phyloP scores from a whole-genome alignment of 2,113 vertebrate species.

The Brienomyrus brachyistius region DNA sequence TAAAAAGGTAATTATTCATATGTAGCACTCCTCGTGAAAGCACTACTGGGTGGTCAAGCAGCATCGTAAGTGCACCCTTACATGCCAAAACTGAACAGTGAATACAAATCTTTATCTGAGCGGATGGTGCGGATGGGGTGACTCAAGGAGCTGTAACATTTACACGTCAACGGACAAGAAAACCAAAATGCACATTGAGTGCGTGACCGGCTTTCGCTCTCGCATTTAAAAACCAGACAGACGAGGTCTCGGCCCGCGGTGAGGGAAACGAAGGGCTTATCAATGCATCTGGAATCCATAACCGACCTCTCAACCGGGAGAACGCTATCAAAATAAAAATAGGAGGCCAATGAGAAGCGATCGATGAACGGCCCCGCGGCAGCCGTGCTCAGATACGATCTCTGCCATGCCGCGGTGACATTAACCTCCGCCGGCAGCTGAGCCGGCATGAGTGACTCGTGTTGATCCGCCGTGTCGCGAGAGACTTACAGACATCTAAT shows the following conservation, averaged over 20 bases:
- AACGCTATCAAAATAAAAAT: not conserved
- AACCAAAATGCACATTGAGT: not conserved
- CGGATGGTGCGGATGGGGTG: not conserved
- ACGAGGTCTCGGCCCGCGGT: not conserved
- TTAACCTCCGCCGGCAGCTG: not conserved
- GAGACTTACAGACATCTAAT: conserved; percentile 20
- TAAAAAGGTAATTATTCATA: not conserved
- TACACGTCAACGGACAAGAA: not conserved
- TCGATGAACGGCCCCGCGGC: not conserved
- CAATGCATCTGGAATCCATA: not conserved
- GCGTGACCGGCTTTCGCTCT: not conserved
- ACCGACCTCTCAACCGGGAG: not conserved
- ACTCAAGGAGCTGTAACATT: not conserved
- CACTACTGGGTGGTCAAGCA: not conserved
- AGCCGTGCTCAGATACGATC: not conserved
- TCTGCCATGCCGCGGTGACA: not conserved
- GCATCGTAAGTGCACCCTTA: not conserved
- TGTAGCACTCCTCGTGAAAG: not conserved
- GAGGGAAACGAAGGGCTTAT: not conserved
- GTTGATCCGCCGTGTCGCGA: not conserved
- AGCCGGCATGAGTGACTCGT: not conserved
- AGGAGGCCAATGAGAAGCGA: not conserved
- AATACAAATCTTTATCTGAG: not conserved
- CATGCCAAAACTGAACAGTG: not conserved
- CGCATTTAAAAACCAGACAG: not conserved